These are phyloP conservation scores for Therioaphis trifolii DNA, from an alignment of 2,888 invertebrate genomes.

Conservation along the genomic window DNA sequence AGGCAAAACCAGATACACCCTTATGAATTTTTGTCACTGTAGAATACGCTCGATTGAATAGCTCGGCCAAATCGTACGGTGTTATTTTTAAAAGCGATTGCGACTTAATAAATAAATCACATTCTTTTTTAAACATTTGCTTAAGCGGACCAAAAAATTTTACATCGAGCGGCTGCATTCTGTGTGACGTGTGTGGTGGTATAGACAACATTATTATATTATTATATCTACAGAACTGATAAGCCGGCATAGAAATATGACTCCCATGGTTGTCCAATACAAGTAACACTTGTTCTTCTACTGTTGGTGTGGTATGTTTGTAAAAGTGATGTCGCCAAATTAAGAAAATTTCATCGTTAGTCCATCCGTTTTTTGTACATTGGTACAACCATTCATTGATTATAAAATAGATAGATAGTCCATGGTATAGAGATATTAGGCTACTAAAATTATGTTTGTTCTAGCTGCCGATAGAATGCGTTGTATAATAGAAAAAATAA, in stretches of 20 bases:
- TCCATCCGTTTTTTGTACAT: too few relatives aligned
- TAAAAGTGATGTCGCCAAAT: conserved; percentile 67
- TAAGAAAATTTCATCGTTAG: too few relatives aligned
- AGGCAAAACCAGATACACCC: conserved; percentile 13
- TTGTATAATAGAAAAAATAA: too few relatives aligned
- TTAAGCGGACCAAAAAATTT: conserved; percentile 67
- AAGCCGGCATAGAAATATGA: conserved; percentile 66
- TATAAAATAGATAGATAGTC: too few relatives aligned
- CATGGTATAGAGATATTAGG: too few relatives aligned
- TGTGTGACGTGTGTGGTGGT: conserved; percentile 67
- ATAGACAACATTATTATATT: conserved; percentile 66
- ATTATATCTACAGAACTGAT: conserved; percentile 65
- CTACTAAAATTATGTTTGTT: too few relatives aligned
- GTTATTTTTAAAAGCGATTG: conserved; percentile 47
- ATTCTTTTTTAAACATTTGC: conserved; percentile 66
- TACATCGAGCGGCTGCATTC: conserved; percentile 66
- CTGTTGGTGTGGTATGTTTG: conserved; percentile 67
- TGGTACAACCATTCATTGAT: too few relatives aligned
- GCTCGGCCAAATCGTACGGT: conserved; percentile 40
- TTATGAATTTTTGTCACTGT: conserved; percentile 25
- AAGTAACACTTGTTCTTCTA: conserved; percentile 67
- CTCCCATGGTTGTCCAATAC: conserved; percentile 67
- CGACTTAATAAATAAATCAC: conserved; percentile 66
- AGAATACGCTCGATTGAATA: conserved; percentile 39
- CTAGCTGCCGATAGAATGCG: too few relatives aligned